Base-by-base conservation (phyloP, 2,797 vertebrate species). In the Astyanax mexicanus region DNA sequence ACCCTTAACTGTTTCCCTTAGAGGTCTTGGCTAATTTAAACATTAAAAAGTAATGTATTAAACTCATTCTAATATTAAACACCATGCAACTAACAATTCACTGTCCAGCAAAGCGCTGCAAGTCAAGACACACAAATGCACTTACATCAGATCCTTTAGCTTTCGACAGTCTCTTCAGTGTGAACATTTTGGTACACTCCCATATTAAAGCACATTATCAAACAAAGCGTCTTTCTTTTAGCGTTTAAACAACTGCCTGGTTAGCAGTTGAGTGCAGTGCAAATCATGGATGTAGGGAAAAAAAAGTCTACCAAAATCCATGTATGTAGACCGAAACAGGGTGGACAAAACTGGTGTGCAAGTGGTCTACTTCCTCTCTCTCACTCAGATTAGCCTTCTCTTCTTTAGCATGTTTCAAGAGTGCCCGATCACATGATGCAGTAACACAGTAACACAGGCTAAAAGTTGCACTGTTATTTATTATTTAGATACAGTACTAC, bases 351-450 rank as follows among this genome's bases (percentile, higher is more conserved):
- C 21, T 17, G 72, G 25, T 42, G 21, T n/a, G 7, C 3, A 7
- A 21, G 38, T 69, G 15, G 12, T 49, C 7, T 42, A 9, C 55
- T 35, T 64, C 12, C 17, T 61, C 52, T 76, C 47, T 62, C 55
- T 23, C 47, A 7, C 21, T 58, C 4, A 4, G 27, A 54, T 49
- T 61, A 71, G 44, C 42, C n/a, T 45, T 71, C 42, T 27, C 27
- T 27, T 27, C 37, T 47, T 52, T 27, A 69, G 27, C 47, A 62
- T 45, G 40, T 45, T 57, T 58, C 29, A 42, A 57, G 61, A 4
- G 49, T 4, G 6, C 0, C 40, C 42, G 15, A 44, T 72, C 74
- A 78, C 67, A 78, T 75, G 74, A 83, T 40, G 49, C 32, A 38
- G 12, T 27, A n/a, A 47, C 17, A 47, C 9, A 4, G 11, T 40